Conservation (phyloP, 2,888 invertebrate species). For the Branchipolynoe longqiensis region DNA sequence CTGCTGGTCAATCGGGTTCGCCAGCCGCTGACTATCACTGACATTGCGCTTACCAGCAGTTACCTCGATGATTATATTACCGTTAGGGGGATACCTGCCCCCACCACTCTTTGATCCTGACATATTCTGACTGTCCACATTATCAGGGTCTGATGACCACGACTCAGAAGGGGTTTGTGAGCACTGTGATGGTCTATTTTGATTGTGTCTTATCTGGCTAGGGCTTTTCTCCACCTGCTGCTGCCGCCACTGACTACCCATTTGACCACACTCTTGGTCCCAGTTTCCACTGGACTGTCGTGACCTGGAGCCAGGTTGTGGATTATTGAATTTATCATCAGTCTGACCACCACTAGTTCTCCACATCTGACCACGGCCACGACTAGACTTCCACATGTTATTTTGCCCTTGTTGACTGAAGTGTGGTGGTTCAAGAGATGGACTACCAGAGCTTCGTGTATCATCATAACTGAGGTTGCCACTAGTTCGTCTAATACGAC, state of each 20-base stretch:
- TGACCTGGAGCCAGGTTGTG: too few species aligned
- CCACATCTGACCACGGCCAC: conserved; percentile 2
- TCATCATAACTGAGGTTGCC: conserved; percentile 17
- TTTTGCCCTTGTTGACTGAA: conserved; percentile 5
- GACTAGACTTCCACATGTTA: conserved; percentile 12
- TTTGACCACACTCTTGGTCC: conserved; percentile 16
- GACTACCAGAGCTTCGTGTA: neutral
- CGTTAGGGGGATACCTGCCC: neutral
- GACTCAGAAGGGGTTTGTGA: conserved; percentile 35
- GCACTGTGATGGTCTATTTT: neutral
- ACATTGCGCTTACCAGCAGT: conserved; percentile 26
- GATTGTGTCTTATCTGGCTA: neutral
- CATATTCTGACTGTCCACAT: neutral
- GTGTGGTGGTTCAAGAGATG: neutral
- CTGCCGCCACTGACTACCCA: too few species aligned
- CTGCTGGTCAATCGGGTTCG: neutral
- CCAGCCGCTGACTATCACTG: neutral
- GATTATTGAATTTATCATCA: conserved; percentile 11
- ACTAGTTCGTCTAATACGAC: conserved; percentile 18
- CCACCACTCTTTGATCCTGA: neutral
- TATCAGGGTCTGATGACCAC: conserved; percentile 33
- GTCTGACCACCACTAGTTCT: conserved; percentile 9
- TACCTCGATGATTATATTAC: conserved; percentile 33
- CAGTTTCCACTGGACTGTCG: conserved; percentile 14
- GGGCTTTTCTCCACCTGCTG: conserved; percentile 31